Base-by-base conservation (phyloP, 2,888 invertebrate genomes). In the Tubulanus polymorphus region DNA sequence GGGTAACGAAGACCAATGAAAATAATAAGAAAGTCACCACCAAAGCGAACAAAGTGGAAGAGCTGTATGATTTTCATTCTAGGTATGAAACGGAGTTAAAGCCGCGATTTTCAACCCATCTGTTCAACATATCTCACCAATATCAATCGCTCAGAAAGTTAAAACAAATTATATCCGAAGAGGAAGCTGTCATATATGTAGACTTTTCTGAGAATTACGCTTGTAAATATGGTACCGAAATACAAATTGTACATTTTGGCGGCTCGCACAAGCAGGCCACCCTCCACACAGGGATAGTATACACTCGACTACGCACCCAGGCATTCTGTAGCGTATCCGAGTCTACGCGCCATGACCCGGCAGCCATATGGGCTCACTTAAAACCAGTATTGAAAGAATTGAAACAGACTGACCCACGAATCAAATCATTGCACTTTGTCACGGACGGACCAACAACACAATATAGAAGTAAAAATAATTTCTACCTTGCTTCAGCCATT, bases 281-380 rank as follows among this genome's bases (percentile, higher is more conserved):
- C 26, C 41, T 51, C 23, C 51, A 51, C 20, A 51, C 51, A 3
- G 41, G 37, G 12, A 27, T 51, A 20, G 8, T 51, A 8, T 56
- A 41, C 47, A 45, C 28, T 45, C 35, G 23, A 41, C 20, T 54
- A 10, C 28, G 47, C n/a, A 37, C 50, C 18, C 35, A 55, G 8
- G 46, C 61, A 32, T 65, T 66, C 58, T 70, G 73, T 56, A 66
- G 73, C 27, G 54, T 79, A 3, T 76, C 73, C 10, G 55, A 69
- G 54, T 65, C 63, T 55, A 56, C 70, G 3, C 55, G 66, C 5
- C 79, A 80, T 68, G 67, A 68, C 48, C 71, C 76, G 37, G 63
- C 67, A 47, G 75, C 74, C 20, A 73, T 80, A 48, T 79, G 79
- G 74, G 73, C 71, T 35, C 76, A 79, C 61, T 56, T 79, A 30